These are phyloP conservation scores for Diadophis punctatus DNA, from an alignment of 2,113 vertebrate genomes.

Conservation along the genomic window DNA sequence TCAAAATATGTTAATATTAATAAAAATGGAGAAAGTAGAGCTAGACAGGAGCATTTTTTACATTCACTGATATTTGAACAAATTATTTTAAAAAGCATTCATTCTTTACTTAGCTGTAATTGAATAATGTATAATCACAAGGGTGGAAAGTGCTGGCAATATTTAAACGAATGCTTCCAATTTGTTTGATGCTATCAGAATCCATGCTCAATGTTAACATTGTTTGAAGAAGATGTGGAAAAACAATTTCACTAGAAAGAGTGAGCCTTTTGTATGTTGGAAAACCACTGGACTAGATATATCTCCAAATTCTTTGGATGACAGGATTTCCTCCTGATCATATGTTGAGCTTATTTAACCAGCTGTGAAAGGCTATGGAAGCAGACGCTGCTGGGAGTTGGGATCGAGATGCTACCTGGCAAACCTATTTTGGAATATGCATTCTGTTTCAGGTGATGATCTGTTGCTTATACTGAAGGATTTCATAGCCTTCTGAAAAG, in stretches of 20 bases:
- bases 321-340: not conserved
- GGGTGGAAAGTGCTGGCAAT: not conserved
- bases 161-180: not conserved
- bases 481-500: not conserved
- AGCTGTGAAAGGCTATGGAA: not conserved
- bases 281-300: not conserved
- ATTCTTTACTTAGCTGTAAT: not conserved
- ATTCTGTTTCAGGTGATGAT: not conserved
- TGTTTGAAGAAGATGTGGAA: not conserved
- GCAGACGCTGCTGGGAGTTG: not conserved
- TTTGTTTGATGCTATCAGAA: not conserved
- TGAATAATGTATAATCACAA: not conserved
- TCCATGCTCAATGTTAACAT: not conserved
- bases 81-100: not conserved
- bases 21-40: not conserved
- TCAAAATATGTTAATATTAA: not conserved
- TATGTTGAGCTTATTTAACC: not conserved
- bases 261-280: not conserved
- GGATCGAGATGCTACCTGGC: not conserved
- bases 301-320: not conserved
- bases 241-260: not conserved
- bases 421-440: not conserved
- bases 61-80: not conserved
- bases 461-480: not conserved
- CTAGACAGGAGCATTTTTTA: not conserved